phyloP scores from a whole-genome alignment of 2,888 invertebrate genomes.

The Encarsia formosa region DNA sequence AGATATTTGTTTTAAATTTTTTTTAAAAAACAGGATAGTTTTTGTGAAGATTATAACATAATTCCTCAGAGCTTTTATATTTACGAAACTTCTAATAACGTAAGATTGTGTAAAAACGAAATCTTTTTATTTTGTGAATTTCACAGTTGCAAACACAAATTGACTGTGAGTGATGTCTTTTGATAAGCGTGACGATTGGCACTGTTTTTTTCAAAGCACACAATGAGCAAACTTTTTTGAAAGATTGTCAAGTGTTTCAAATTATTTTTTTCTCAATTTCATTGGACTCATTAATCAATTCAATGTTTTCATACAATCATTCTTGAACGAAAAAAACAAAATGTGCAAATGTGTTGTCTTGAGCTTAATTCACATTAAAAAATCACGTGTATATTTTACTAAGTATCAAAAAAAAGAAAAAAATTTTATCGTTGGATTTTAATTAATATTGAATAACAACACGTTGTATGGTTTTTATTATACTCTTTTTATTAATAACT shows the following conservation, averaged over 20 bases:
- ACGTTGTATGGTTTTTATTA: too few species aligned
- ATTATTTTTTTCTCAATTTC: too few species aligned
- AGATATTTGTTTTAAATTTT: too few species aligned
- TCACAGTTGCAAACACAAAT: conserved; percentile 14
- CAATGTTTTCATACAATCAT: too few species aligned
- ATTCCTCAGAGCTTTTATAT: conserved; percentile 50
- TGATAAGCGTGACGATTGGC: conserved; percentile 13
- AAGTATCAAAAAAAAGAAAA: too few species aligned
- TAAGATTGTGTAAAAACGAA: conserved; percentile 35
- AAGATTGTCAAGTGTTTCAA: too few species aligned
- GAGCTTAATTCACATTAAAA: conserved; percentile 16
- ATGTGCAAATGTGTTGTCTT: conserved; percentile 23
- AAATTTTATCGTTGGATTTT: too few species aligned
- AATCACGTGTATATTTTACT: too few species aligned
- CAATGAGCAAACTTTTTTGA: neutral
- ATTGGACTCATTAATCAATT: too few species aligned
- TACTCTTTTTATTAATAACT: too few species aligned
- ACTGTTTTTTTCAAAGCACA: conserved; percentile 15
- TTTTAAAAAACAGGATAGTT: conserved; percentile 44
- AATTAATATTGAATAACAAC: too few species aligned
- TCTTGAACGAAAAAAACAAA: too few species aligned
- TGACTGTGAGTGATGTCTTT: conserved; percentile 16
- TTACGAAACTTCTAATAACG: conserved; percentile 44
- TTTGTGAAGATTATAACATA: conserved; percentile 44
- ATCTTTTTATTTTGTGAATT: conserved; percentile 5